Conservation (phyloP, 2,888 invertebrate species). For the Amphipyra berbera region DNA sequence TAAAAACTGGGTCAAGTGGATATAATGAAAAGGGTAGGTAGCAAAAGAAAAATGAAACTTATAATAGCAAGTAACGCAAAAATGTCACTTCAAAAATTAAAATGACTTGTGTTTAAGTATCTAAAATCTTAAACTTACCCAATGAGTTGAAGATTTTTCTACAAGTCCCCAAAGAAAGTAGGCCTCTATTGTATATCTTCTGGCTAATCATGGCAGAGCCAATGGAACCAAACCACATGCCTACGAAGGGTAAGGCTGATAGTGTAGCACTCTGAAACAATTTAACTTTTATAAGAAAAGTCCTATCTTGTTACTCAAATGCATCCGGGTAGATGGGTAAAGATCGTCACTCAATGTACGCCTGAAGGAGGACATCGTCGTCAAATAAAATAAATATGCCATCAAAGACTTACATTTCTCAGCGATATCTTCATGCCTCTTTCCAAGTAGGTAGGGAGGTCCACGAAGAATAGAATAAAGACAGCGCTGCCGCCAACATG, state of each 20-base stretch:
- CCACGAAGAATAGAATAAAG: conserved; percentile 92
- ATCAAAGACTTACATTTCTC: conserved; percentile 82
- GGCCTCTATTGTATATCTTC: conserved; percentile 73
- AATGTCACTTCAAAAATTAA: neutral
- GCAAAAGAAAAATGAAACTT: too few species aligned
- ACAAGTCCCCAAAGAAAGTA: conserved; percentile 66
- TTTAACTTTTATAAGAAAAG: neutral
- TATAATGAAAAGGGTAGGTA: too few species aligned
- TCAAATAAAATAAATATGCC: neutral
- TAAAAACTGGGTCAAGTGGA: too few species aligned
- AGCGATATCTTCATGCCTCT: conserved; percentile 90
- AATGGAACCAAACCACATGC: conserved; percentile 92
- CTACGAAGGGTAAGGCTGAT: conserved; percentile 93
- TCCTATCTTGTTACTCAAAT: too few species aligned
- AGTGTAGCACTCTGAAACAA: conserved; percentile 90
- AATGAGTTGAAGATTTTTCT: conserved; percentile 89
- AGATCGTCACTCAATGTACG: too few species aligned
- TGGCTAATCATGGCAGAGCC: conserved; percentile 91
- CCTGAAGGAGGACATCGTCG: too few species aligned
- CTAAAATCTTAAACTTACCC: conserved; percentile 64
- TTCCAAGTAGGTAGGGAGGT: conserved; percentile 92
- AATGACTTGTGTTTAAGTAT: neutral
- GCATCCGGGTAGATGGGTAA: too few species aligned
- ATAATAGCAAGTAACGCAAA: too few species aligned
- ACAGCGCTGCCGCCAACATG: conserved; percentile 92